A percentile compares a stretch with the other conserved stretches of the same genome.
phyloP scores from a whole-genome alignment of 2,888 invertebrate species.

The Megaustenia siamemsis region DNA sequence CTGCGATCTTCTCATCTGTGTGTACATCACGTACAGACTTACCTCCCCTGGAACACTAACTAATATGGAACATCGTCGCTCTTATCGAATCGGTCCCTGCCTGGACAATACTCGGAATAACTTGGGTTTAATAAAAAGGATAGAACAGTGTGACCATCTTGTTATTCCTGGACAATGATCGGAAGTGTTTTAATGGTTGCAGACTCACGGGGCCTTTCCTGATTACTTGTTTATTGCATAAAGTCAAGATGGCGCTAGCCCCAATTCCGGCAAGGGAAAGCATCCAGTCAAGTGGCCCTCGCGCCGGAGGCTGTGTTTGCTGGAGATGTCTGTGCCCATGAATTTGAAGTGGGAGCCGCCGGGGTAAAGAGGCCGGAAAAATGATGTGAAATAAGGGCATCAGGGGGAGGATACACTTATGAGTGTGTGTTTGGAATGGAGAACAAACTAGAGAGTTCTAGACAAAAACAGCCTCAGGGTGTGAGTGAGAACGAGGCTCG shows the following conservation, averaged over 20 bases:
- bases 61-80: too few relatives aligned
- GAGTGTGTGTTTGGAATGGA: conserved; percentile 50
- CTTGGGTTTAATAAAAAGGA: background rate
- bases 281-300: conserved; percentile 49
- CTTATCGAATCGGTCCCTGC: too few relatives aligned
- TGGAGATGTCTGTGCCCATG: conserved; percentile 49
- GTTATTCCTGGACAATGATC: conserved; percentile 34
- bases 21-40: too few relatives aligned
- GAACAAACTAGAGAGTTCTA: conserved; percentile 32
- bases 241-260: conserved; percentile 51
- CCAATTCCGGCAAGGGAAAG: conserved; percentile 46
- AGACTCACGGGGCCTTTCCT: conserved; percentile 36
- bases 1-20: too few relatives aligned
- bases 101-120: background rate
- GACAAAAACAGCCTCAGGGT: conserved; percentile 36
- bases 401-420: conserved; percentile 38
- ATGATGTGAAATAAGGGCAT: conserved; percentile 43
- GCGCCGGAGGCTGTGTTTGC: conserved; percentile 49
- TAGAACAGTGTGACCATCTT: conserved; percentile 6
- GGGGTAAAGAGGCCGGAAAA: conserved; percentile 42
- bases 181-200: conserved; percentile 43
- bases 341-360: conserved; percentile 45
- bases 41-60: too few relatives aligned
- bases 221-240: conserved; percentile 53
- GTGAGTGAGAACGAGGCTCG: background rate